Evolutionary conservation across 2,888 invertebrate genomes (phyloP).

Genomic region (Tuberolachnus salignus): DNA sequence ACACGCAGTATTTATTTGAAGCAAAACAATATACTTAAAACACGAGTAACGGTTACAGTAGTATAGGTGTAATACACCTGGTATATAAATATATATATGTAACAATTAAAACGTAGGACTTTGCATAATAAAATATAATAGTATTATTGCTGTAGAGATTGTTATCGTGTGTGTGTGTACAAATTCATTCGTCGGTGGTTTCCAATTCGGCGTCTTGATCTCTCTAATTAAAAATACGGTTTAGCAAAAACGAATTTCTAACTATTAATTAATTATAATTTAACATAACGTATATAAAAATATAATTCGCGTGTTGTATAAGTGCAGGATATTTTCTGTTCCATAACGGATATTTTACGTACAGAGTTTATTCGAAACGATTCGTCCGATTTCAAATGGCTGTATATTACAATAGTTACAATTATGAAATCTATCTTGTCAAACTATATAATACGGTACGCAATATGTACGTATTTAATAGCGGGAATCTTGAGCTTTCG

Average conservation of each 20-base stretch:
- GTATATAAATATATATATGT: not conserved
- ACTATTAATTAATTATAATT: constrained; percentile 3
- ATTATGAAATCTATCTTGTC: no score
- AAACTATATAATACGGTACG: no score
- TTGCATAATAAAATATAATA: constrained; percentile 3
- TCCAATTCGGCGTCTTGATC: constrained; percentile 34
- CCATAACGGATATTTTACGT: constrained; percentile 40
- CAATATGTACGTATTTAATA: no score
- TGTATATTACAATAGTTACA: no score
- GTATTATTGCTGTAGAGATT: constrained; percentile 20
- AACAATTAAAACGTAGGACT: constrained; percentile 18
- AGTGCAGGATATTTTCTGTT: constrained; percentile 31
- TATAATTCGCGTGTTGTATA: constrained; percentile 44
- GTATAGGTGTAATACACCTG: not conserved
- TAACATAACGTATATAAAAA: constrained; percentile 36
- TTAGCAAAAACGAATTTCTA: constrained; percentile 42
- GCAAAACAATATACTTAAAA: constrained; percentile 5
- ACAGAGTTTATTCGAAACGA: no score
- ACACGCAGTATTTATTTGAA: constrained; percentile 14
- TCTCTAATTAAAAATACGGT: constrained; percentile 54
- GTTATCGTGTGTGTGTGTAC: constrained; percentile 39
- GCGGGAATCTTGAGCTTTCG: no score
- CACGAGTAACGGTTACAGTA: constrained; percentile 9
- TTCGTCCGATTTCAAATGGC: no score
- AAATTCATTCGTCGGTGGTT: constrained; percentile 31